phyloP scores from a whole-genome alignment of 2,888 invertebrate species.

The Embidobia sp. region DNA sequence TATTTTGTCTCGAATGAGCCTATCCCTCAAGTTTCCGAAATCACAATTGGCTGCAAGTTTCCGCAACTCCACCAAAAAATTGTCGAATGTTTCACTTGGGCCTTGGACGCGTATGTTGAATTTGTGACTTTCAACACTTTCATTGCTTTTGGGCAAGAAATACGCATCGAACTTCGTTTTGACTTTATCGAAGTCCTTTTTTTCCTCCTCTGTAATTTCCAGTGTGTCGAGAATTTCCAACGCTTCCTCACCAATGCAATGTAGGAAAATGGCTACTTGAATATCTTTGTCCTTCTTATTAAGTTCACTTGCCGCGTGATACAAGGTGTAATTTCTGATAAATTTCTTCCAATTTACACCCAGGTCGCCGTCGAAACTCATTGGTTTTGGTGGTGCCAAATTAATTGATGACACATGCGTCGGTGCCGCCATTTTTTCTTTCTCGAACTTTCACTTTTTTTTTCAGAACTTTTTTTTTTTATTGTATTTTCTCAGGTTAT shows the following conservation, averaged over 20 bases:
- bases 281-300: not conserved
- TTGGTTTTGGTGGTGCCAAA: constrained; percentile 49
- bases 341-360: constrained; percentile 68
- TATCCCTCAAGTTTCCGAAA: constrained; percentile 64
- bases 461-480: too few species aligned
- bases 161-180: constrained; percentile 56
- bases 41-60: constrained; percentile 62
- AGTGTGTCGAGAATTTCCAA: constrained; percentile 68
- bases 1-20: constrained; percentile 66
- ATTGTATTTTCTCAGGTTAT: too few species aligned
- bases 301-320: constrained; percentile 55
- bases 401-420: too few species aligned
- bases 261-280: constrained; percentile 61
- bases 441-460: too few species aligned
- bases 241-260: constrained; percentile 65
- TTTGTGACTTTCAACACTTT: constrained; percentile 63
- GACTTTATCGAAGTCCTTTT: not conserved
- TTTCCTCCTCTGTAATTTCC: constrained; percentile 48
- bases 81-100: constrained; percentile 60
- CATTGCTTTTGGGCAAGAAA: constrained; percentile 51
- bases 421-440: too few species aligned
- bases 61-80: constrained; percentile 64
- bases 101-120: constrained; percentile 56
- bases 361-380: constrained; percentile 36
- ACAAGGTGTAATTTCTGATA: constrained; percentile 65